Percentiles rank a stretch among this genome's conserved stretches.
Conservation (phyloP, 2,888 invertebrate genomes). For the Hedya salicella region DNA sequence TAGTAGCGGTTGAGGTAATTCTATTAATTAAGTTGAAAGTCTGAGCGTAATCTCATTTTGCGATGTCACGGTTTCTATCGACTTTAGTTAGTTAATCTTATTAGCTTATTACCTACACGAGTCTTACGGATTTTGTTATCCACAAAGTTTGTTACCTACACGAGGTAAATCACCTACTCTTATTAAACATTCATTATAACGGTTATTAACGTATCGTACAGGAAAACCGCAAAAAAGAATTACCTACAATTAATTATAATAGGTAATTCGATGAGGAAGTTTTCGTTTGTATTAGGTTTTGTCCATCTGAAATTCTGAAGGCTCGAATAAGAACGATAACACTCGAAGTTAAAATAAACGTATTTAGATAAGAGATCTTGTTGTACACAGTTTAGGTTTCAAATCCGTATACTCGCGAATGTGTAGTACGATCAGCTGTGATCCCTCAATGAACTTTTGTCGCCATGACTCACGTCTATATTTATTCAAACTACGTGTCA, state of each 20-base stretch:
- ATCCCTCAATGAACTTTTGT: constrained; percentile 33
- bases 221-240: no score
- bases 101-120: constrained; percentile 59
- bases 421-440: background rate
- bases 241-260: no score
- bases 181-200: no score
- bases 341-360: no score
- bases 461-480: constrained; percentile 62
- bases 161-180: no score
- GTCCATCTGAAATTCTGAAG: no score
- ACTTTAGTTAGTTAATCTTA: constrained; percentile 53
- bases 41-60: constrained; percentile 52
- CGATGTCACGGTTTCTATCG: constrained; percentile 49
- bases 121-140: no score
- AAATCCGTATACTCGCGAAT: background rate
- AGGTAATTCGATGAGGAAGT: no score
- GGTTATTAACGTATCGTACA: no score
- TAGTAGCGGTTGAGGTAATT: constrained; percentile 4
- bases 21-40: constrained; percentile 6
- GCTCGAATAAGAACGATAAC: no score
- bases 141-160: no score
- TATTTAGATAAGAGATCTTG: background rate
- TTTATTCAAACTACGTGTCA: constrained; percentile 52
- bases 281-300: no score
- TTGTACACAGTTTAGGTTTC: background rate